Evolutionary conservation across 2,888 invertebrate genomes (phyloP), one percentile per base, ranked within the genome.

Genomic region (Platycheirus albimanus): DNA sequence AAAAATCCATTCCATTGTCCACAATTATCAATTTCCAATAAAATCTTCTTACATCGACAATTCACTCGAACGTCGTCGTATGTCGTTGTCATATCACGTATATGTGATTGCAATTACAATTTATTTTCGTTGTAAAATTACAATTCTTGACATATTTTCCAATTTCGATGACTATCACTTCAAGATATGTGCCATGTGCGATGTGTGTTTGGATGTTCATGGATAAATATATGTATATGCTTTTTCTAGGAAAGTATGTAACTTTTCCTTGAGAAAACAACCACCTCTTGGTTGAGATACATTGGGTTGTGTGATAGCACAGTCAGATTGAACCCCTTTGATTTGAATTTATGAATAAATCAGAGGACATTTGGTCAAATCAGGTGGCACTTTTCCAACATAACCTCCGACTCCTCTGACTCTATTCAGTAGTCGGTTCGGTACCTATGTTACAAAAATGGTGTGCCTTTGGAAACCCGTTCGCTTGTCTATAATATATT

Each of bases 21-120:
- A 36, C 56, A 81, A 83, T 78, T 83, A 83, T 74, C 69, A 72
- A 77, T 77, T 72, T 81, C 72, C 81, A 72, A 78, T 83, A 77
- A 78, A 63, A 77, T 54, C 77, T 77, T 54, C 77, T 77, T 83
- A 67, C 67, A 78, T 83, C 78, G 72, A 64, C 76, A 64, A 61
- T n/a, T n/a, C n/a, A n/a, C n/a, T n/a, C n/a, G n/a, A n/a, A n/a
- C n/a, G n/a, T n/a, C n/a, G n/a, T n/a, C n/a, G n/a, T n/a, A n/a
- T n/a, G n/a, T n/a, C n/a, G n/a, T n/a, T n/a, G n/a, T n/a, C n/a
- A n/a, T n/a, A n/a, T n/a, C n/a, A n/a, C n/a, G n/a, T n/a, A n/a
- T 61, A 63, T 83, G 43, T 69, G 77, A 78, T 83, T 83, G 83
- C 77, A 56, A 78, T 78, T 74, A n/a, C n/a, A n/a, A n/a, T n/a